Conservation (phyloP, 1,140 invertebrate genomes). For the Drosophila pandora region DNA sequence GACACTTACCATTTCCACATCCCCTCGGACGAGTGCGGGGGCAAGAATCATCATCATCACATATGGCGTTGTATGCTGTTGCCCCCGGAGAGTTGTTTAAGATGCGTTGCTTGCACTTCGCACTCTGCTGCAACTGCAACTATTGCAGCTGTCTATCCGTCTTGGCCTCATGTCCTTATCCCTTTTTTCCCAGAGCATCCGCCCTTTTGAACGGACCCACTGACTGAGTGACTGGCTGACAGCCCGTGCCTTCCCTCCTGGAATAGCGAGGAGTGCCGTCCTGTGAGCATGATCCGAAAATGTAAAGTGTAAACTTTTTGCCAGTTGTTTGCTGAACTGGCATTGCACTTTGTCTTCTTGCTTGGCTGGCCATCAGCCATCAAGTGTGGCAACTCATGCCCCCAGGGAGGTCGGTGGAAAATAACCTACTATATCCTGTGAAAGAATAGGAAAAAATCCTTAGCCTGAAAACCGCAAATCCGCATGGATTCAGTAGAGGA, state of each 20-base stretch:
- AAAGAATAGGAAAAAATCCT: conserved; percentile 5
- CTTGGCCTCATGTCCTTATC: conserved; percentile 28
- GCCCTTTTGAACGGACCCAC: conserved; percentile 5
- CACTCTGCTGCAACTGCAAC: conserved; percentile 63
- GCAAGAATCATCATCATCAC: conserved; percentile 11
- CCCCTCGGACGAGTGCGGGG: not conserved
- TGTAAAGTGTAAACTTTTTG: conserved; percentile 73
- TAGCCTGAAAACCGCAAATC: conserved; percentile 22
- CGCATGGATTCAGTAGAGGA: conserved; percentile 15
- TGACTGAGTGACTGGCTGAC: conserved; percentile 31
- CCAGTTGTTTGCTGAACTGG: conserved; percentile 55
- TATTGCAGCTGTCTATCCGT: conserved; percentile 52
- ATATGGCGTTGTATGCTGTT: conserved; percentile 33
- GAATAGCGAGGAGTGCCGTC: conserved; percentile 14
- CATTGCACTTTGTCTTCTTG: conserved; percentile 47
- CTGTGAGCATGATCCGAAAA: conserved; percentile 42
- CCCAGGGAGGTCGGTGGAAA: not conserved
- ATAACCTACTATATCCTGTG: not conserved
- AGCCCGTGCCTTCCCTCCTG: conserved; percentile 6
- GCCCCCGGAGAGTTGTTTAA: conserved; percentile 49
- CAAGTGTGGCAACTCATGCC: conserved; percentile 39
- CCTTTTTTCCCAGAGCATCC: conserved; percentile 21
- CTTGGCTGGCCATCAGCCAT: conserved; percentile 47
- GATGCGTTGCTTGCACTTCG: conserved; percentile 60
- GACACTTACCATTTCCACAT: conserved; percentile 25